Evolutionary conservation across 2,113 vertebrate species (phyloP), one percentile per base, ranked within the genome.

Genomic region (Zosterops hypoxanthus): DNA sequence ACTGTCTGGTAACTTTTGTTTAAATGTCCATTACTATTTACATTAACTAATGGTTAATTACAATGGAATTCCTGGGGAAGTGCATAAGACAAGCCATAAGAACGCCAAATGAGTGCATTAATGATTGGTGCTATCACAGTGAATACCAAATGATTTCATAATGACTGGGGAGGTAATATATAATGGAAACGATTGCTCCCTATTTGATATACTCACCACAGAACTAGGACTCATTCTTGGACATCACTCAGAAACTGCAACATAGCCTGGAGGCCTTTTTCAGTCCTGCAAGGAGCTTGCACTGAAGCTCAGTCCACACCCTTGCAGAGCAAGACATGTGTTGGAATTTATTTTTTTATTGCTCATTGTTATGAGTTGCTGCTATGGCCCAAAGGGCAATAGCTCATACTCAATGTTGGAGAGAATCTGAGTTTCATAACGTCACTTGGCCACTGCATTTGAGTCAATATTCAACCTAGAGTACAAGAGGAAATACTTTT

Each of bases 101-200:
- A 97, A 98, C 16, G 6, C 96, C 97, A 97, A 96, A 97, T 97
- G 97, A 98, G 96, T 97, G 79, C 89, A 92, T 98, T 98, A 98
- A 96, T 97, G 97, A 97, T 96, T 97, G 97, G 95, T 97, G 87
- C 95, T 97, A 98, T 98, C 97, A 96, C 91, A 97, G 88, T 97
- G 97, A 98, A 98, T 98, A 98, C 69, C 90, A 97, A 98, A 98
- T 97, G 94, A 97, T 98, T 98, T 98, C 93, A 88, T 98, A 97
- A 98, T 98, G 97, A 97, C 93, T 90, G 61, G 95, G 95, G 96
- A 97, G 86, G 94, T 96, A 96, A 97, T 97, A 94, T 83, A 96
- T 97, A 97, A 97, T 92, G 88, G 97, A 96, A 96, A 96, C 90
- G 78, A 96, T 94, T 88, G 82, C 88, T 98, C 77, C 90, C 73